Percentiles rank a stretch among this genome's conserved stretches.
Evolutionary conservation across 2,797 vertebrate genomes (phyloP).

Genomic region (Xenentodon cancila): DNA sequence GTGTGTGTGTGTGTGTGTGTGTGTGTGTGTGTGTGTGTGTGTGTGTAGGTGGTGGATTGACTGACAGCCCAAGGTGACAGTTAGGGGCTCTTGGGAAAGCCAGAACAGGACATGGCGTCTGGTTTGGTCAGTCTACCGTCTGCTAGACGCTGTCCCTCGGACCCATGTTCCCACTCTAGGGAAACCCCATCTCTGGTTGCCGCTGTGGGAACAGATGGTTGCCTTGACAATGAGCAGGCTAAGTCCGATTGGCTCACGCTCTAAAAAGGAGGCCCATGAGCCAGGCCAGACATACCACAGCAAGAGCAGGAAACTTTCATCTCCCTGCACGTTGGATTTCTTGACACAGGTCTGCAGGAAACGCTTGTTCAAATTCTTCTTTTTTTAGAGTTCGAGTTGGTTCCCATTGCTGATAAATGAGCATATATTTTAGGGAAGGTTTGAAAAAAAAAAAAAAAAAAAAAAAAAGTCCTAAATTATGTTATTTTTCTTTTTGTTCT

Average conservation of each 20-base stretch:
- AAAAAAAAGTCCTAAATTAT: no score
- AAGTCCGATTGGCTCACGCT: conserved; percentile 30
- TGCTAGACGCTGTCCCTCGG: conserved; percentile 63
- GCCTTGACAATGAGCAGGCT: conserved; percentile 63
- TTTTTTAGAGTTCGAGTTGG: no score
- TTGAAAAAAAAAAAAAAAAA: no score
- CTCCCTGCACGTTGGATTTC: not conserved
- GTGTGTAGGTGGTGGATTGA: conserved; percentile 44
- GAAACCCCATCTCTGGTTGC: conserved; percentile 60
- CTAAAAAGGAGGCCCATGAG: not conserved
- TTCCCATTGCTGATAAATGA: no score
- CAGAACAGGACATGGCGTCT: conserved; percentile 68
- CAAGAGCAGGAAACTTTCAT: not conserved
- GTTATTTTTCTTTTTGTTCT: no score
- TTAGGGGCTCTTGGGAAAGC: conserved; percentile 53
- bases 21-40: conserved; percentile 6
- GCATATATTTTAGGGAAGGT: no score
- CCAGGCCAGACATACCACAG: not conserved
- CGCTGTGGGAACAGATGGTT: conserved; percentile 70
- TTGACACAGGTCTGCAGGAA: no score
- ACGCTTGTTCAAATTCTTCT: no score
- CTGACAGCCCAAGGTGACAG: conserved; percentile 69
- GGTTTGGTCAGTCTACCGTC: conserved; percentile 70
- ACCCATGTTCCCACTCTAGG: conserved; percentile 61
- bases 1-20: conserved; percentile 3